Evolutionary conservation across 2,888 invertebrate species (phyloP).

Genomic region (Ornithoptera priamus): DNA sequence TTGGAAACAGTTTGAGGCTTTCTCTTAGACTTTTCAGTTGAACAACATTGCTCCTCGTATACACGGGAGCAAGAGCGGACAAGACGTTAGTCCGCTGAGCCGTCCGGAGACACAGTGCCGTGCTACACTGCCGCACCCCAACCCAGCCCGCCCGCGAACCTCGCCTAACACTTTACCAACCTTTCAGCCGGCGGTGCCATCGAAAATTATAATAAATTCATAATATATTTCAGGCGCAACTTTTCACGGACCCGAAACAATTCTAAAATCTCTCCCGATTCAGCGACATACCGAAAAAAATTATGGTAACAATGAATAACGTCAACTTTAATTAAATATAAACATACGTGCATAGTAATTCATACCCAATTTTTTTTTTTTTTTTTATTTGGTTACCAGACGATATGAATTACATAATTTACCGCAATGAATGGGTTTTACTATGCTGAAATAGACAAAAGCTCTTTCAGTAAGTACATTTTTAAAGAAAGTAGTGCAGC

Average conservation of each 20-base stretch:
- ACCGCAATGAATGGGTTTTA: too few species aligned
- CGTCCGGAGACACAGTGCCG: conserved; percentile 50
- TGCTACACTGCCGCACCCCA: conserved; percentile 34
- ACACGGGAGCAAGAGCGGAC: conserved; percentile 43
- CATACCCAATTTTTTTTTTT: too few species aligned
- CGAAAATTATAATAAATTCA: conserved; percentile 19
- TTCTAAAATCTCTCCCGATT: not conserved
- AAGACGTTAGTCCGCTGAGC: conserved; percentile 48
- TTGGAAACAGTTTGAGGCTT: conserved; percentile 63
- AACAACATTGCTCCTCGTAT: conserved; percentile 53
- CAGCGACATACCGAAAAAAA: not conserved
- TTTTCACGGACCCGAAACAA: not conserved
- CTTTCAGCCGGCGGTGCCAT: conserved; percentile 28
- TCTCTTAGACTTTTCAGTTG: conserved; percentile 42
- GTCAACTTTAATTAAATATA: not conserved
- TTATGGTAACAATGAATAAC: not conserved
- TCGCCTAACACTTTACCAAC: conserved; percentile 41
- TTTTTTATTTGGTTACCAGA: too few species aligned
- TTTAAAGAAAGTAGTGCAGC: not conserved
- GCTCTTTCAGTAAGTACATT: not conserved
- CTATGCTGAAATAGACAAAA: not conserved
- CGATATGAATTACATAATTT: too few species aligned
- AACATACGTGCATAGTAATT: not conserved
- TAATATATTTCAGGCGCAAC: conserved; percentile 3
- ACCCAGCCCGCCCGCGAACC: conserved; percentile 38